Percentiles rank a stretch among this genome's conserved stretches.
These are phyloP conservation scores for Lepus townsendii DNA, from an alignment of 2,797 vertebrate species.

Conservation along the genomic window DNA sequence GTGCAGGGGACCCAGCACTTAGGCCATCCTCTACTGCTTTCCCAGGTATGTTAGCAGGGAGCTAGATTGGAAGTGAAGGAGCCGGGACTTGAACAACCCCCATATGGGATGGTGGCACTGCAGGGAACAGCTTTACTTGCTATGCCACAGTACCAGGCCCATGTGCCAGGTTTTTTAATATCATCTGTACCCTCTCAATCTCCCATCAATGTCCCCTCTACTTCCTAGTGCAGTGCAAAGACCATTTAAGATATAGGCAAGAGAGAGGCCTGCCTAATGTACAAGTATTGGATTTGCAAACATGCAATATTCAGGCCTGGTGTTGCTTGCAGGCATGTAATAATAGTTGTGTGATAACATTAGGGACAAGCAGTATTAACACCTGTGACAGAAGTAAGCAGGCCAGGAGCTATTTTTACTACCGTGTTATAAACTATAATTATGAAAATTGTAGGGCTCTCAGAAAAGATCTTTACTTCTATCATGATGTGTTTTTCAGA, in stretches of 20 bases:
- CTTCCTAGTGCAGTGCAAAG: background rate
- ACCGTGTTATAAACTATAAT: conserved; percentile 36
- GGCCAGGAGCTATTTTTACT: conserved; percentile 15
- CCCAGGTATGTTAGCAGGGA: too few species aligned
- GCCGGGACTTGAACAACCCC: too few species aligned
- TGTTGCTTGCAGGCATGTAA: conserved; percentile 15
- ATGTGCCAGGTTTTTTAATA: background rate
- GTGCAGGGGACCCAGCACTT: too few species aligned
- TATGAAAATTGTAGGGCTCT: conserved; percentile 48
- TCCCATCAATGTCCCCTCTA: background rate
- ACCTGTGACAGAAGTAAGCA: background rate
- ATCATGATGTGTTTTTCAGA: conserved; percentile 62
- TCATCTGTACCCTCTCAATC: background rate
- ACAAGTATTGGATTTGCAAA: background rate
- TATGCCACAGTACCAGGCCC: too few species aligned
- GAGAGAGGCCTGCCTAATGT: background rate
- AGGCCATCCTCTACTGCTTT: too few species aligned
- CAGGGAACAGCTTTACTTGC: too few species aligned
- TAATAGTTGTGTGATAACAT: background rate
- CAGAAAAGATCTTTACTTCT: conserved; percentile 28
- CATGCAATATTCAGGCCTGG: background rate
- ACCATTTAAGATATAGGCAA: background rate
- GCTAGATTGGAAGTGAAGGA: too few species aligned
- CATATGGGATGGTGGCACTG: too few species aligned
- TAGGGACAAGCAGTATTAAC: conserved; percentile 32